Conservation (phyloP, 2,113 vertebrate species). For the Elephas maximus region DNA sequence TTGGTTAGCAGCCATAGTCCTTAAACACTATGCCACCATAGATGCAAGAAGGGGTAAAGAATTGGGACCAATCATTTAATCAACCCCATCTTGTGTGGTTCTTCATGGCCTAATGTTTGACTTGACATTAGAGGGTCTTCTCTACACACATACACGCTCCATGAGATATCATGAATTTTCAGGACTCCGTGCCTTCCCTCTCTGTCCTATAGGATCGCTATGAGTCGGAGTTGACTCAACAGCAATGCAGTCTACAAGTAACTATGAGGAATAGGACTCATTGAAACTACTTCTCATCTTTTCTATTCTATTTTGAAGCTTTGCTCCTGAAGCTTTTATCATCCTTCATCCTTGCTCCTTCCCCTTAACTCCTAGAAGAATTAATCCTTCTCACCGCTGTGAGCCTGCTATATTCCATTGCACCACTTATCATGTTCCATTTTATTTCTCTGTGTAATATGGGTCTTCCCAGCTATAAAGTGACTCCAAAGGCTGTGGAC, state of each 20-base stretch:
- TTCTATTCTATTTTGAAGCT: not conserved
- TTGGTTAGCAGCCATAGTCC: no score
- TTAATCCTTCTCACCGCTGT: not conserved
- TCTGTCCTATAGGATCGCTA: no score
- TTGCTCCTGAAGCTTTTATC: not conserved
- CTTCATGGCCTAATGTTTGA: no score
- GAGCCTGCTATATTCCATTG: fast-evolving
- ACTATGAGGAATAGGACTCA: not conserved
- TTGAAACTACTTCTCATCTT: not conserved
- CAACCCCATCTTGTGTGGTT: fast-evolving
- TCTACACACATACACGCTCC: not conserved
- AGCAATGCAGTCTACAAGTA: not conserved
- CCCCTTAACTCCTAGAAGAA: not conserved
- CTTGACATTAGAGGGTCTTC: fast-evolving
- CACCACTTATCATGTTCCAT: fast-evolving
- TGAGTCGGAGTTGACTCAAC: no score
- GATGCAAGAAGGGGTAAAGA: not conserved
- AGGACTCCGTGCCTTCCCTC: not conserved
- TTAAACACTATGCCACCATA: no score
- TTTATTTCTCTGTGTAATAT: fast-evolving
- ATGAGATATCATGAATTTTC: no score
- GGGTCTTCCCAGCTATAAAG: not conserved
- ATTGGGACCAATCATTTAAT: not conserved
- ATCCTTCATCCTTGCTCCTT: not conserved
- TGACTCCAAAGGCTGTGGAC: fast-evolving